Percentiles rank a stretch among this genome's conserved stretches.
Conservation (phyloP, 1,140 invertebrate species). For the Phenacoccus solenopsis region DNA sequence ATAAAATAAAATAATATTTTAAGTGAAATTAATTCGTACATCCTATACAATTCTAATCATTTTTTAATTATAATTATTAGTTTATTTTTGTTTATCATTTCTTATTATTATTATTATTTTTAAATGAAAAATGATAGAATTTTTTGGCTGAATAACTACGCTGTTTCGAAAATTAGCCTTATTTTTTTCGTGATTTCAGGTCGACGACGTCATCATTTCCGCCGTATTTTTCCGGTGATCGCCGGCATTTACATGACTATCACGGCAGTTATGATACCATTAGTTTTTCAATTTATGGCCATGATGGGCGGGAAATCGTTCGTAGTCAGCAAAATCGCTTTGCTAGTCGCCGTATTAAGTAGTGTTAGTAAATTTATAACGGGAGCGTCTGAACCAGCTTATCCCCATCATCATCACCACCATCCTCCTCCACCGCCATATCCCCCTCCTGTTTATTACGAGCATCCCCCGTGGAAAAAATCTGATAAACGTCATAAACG, state of each 20-base stretch:
- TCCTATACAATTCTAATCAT: too few relatives aligned
- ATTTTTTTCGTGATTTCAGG: slow-evolving; percentile 20
- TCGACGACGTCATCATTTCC: slow-evolving; percentile 25
- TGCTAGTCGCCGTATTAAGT: slow-evolving; percentile 12
- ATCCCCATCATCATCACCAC: neutral
- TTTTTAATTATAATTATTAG: too few relatives aligned
- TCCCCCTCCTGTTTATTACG: neutral
- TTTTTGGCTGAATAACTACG: too few relatives aligned
- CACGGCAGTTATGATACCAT: slow-evolving; percentile 27
- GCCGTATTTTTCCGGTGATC: slow-evolving; percentile 29
- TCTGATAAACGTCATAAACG: neutral
- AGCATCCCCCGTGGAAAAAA: neutral
- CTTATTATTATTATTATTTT: too few relatives aligned
- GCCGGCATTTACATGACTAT: slow-evolving; percentile 29
- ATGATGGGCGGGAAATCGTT: slow-evolving; percentile 30
- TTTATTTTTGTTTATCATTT: too few relatives aligned
- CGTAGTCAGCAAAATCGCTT: slow-evolving; percentile 28
- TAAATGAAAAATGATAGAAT: too few relatives aligned
- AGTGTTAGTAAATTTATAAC: neutral
- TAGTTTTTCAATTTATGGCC: slow-evolving; percentile 32
- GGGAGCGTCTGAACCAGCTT: neutral
- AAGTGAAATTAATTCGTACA: too few relatives aligned
- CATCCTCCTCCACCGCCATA: neutral
- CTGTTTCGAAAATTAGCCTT: too few relatives aligned
- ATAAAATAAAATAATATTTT: too few relatives aligned